Percentiles rank a stretch among this genome's conserved stretches.
Evolutionary conservation across 2,113 vertebrate genomes (phyloP).

Genomic region (Paramormyrops kingsleyae): DNA sequence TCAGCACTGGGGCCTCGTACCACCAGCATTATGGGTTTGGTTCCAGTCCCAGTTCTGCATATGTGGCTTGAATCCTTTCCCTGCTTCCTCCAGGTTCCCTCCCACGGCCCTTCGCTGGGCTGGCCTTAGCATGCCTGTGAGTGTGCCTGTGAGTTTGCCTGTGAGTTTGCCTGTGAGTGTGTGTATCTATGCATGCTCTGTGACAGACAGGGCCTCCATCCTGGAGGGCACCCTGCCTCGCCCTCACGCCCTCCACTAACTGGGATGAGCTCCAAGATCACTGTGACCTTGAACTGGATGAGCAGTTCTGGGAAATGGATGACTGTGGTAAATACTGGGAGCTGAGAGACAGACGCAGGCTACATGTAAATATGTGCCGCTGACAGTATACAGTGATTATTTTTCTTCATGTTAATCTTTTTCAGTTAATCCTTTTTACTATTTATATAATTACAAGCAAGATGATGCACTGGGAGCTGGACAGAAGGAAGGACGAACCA

Average conservation of each 20-base stretch:
- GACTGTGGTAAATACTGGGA: neutral
- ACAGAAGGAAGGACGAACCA: neutral
- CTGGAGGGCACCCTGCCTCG: neutral
- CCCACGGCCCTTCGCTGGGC: neutral
- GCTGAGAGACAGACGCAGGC: neutral
- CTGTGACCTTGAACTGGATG: slow-evolving; percentile 2
- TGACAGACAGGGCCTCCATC: neutral
- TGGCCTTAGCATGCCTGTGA: neutral
- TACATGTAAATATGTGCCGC: neutral
- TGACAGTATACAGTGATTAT: neutral
- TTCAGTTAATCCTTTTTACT: neutral
- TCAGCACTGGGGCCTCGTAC: neutral
- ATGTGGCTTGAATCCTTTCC: neutral
- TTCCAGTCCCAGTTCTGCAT: neutral
- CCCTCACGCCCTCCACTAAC: neutral
- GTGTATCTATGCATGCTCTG: neutral
- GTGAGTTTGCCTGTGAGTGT: neutral
- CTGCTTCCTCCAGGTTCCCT: neutral
- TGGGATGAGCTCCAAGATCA: neutral
- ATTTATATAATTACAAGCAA: neutral
- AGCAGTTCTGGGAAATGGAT: neutral
- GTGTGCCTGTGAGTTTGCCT: too few species aligned
- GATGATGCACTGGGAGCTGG: neutral
- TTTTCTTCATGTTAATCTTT: neutral
- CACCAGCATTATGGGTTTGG: neutral